These are phyloP conservation scores for Axea sp. DNA, from an alignment of 2,888 invertebrate genomes.

Conservation along the genomic window DNA sequence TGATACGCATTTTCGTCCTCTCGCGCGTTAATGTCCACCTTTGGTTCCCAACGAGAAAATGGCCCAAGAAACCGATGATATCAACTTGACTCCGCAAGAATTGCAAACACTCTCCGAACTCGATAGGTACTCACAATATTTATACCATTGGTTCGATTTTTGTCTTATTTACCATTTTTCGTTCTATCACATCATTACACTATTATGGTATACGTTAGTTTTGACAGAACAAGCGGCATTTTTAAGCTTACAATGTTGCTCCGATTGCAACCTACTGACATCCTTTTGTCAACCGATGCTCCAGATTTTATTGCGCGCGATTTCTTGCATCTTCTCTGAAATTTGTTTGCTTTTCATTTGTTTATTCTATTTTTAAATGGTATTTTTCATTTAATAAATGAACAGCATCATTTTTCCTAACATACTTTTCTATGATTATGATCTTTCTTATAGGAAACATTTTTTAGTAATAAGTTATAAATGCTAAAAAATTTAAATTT, in stretches of 20 bases:
- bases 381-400: no score
- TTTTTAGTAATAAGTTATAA: no score
- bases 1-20: conserved; percentile 3
- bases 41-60: conserved; percentile 69
- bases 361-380: no score
- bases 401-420: no score
- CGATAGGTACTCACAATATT: conserved; percentile 84
- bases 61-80: conserved; percentile 84
- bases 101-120: conserved; percentile 91
- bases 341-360: background rate
- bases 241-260: conserved; percentile 61
- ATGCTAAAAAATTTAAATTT: no score
- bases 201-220: background rate
- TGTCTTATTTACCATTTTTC: no score
- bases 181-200: no score
- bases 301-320: conserved; percentile 33
- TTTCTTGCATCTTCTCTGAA: background rate
- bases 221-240: conserved; percentile 65
- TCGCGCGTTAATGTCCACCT: conserved; percentile 62
- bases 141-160: no score
- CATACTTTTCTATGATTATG: no score
- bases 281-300: conserved; percentile 66
- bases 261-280: conserved; percentile 73
- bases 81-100: conserved; percentile 89
- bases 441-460: no score